These are phyloP conservation scores for Oligia fasciuncula DNA, from an alignment of 2,888 invertebrate genomes.

Conservation along the genomic window DNA sequence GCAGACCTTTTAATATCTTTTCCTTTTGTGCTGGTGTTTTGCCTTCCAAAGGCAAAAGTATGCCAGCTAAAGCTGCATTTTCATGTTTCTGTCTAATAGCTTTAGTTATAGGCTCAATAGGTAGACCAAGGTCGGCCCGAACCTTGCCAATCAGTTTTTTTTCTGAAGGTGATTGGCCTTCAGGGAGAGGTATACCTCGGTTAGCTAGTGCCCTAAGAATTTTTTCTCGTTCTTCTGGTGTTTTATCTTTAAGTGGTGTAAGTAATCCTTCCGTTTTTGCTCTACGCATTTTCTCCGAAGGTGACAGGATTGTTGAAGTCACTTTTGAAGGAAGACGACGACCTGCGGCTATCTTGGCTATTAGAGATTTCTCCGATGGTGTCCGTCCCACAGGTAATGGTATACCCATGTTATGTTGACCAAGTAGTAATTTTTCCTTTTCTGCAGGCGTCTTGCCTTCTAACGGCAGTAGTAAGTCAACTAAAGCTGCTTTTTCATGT, in stretches of 20 bases:
- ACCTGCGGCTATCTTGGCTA: conserved; percentile 58
- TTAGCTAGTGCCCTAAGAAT: conserved; percentile 60
- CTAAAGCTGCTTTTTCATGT: conserved; percentile 1
- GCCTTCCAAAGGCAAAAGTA: conserved; percentile 10
- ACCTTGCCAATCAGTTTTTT: conserved; percentile 13
- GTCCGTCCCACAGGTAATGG: not conserved
- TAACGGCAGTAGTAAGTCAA: not conserved
- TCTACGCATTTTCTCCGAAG: conserved; percentile 26
- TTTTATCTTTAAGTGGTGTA: conserved; percentile 56
- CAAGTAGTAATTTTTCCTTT: not conserved
- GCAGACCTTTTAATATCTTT: conserved; percentile 61
- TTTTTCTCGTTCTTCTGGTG: conserved; percentile 61
- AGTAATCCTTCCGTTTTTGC: conserved; percentile 35
- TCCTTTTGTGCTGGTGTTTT: conserved; percentile 61
- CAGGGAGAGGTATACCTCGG: conserved; percentile 55
- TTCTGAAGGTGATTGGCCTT: conserved; percentile 54
- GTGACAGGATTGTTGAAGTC: not conserved
- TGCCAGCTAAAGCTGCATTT: conserved; percentile 6
- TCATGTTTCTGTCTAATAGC: conserved; percentile 5
- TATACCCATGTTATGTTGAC: not conserved
- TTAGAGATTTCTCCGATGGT: conserved; percentile 53
- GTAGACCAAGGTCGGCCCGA: conserved; percentile 14
- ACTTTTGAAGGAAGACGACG: not conserved
- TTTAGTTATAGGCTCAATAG: conserved; percentile 15
- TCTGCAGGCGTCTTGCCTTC: not conserved